Percentiles rank a stretch among this genome's conserved stretches.
Conservation (phyloP, 2,888 invertebrate species). For the Drosophila anomelani region DNA sequence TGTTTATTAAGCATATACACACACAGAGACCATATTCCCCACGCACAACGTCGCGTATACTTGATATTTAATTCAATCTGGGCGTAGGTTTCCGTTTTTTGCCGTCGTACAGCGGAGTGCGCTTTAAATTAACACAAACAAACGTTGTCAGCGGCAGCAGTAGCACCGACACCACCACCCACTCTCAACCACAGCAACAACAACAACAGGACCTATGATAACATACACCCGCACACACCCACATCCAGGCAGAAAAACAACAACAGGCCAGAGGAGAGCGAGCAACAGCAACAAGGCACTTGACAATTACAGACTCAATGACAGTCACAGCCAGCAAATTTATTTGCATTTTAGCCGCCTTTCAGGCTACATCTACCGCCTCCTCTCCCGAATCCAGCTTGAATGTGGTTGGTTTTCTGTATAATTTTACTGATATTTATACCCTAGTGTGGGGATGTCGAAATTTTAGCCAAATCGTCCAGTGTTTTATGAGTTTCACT, state of each 20-base stretch:
- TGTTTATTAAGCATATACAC: constrained; percentile 62
- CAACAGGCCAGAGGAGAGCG: constrained; percentile 52
- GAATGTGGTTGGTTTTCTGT: constrained; percentile 2
- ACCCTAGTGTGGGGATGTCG: constrained; percentile 24
- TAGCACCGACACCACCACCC: constrained; percentile 25
- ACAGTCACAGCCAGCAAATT: constrained; percentile 74
- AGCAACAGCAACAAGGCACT: constrained; percentile 61
- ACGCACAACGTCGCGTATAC: constrained; percentile 60
- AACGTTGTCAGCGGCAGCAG: constrained; percentile 66
- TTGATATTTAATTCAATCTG: constrained; percentile 77
- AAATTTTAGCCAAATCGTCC: constrained; percentile 5
- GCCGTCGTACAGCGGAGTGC: constrained; percentile 48
- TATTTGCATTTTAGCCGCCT: constrained; percentile 72
- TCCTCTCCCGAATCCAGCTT: constrained; percentile 3
- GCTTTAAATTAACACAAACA: constrained; percentile 75
- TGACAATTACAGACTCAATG: constrained; percentile 76
- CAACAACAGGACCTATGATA: constrained; percentile 25
- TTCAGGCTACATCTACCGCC: constrained; percentile 25
- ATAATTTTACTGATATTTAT: constrained; percentile 39
- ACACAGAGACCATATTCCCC: constrained; percentile 12
- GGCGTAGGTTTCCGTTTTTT: constrained; percentile 61
- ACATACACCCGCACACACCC: constrained; percentile 31
- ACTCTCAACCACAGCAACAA: constrained; percentile 27
- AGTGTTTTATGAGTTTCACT: constrained; percentile 7
- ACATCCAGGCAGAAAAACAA: constrained; percentile 21